These are phyloP conservation scores for Zaprionus obscuricornis DNA, from an alignment of 2,888 invertebrate species.

Conservation along the genomic window DNA sequence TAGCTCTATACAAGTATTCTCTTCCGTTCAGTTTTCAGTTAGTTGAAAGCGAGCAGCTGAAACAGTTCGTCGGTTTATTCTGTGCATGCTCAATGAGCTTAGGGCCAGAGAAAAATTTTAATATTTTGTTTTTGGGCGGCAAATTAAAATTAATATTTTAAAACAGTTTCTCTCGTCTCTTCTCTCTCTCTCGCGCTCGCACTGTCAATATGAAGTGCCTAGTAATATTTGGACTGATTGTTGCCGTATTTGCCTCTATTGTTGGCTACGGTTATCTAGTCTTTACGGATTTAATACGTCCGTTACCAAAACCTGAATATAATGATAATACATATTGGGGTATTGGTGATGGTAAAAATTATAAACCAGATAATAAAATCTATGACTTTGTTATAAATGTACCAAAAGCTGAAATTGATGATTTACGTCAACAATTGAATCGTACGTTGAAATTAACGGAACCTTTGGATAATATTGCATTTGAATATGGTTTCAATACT, in stretches of 20 bases:
- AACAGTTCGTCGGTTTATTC: too few relatives aligned
- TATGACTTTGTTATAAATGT: conserved; percentile 69
- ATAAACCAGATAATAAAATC: conserved; percentile 74
- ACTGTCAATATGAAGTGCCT: conserved; percentile 61
- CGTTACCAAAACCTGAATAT: conserved; percentile 75
- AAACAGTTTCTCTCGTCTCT: too few relatives aligned
- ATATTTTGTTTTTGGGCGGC: too few relatives aligned
- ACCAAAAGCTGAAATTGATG: conserved; percentile 83
- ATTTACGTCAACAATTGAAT: conserved; percentile 86
- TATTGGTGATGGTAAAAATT: conserved; percentile 69
- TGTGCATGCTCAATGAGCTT: conserved; percentile 14
- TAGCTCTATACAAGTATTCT: not conserved
- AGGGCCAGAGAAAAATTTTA: conserved; percentile 14
- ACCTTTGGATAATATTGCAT: conserved; percentile 88
- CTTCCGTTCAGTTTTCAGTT: conserved; percentile 43
- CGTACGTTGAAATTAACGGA: conserved; percentile 84
- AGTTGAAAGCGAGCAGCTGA: conserved; percentile 1
- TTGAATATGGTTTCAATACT: conserved; percentile 92
- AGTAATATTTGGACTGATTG: conserved; percentile 61
- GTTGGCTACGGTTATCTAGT: conserved; percentile 65
- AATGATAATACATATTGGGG: conserved; percentile 82
- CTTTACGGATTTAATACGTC: conserved; percentile 68
- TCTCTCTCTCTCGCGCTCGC: too few relatives aligned
- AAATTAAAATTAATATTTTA: too few relatives aligned
- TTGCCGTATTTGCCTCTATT: conserved; percentile 58